Percentiles rank a stretch among this genome's conserved stretches.
Evolutionary conservation across 2,797 vertebrate genomes (phyloP).

Genomic region (Vultur gryphus): DNA sequence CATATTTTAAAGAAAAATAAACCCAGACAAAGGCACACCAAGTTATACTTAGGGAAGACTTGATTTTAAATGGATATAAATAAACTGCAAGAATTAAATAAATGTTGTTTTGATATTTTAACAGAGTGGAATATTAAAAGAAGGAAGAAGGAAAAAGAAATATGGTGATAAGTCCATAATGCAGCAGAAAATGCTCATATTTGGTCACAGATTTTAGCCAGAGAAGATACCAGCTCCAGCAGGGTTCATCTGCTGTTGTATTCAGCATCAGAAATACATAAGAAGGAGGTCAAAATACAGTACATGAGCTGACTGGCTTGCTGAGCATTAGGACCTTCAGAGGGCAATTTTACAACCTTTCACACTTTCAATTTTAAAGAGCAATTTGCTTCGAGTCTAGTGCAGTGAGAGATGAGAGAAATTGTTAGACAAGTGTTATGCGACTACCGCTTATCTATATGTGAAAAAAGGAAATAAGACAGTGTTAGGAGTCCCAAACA

Average conservation of each 20-base stretch:
- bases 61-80: neutral
- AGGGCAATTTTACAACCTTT: neutral
- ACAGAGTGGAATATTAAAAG: neutral
- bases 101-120: neutral
- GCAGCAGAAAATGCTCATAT: neutral
- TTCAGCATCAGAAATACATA: neutral
- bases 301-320: neutral
- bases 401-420: neutral
- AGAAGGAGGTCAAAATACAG: neutral
- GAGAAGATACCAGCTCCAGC: neutral
- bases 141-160: neutral
- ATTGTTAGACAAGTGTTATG: neutral
- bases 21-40: neutral
- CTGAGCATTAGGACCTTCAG: neutral
- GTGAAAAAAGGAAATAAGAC: neutral
- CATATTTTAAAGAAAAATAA: neutral
- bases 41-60: neutral
- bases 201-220: neutral
- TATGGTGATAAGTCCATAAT: fast-evolving
- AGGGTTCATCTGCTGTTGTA: neutral
- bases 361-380: neutral
- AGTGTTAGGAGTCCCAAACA: neutral
- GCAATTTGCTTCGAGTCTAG: neutral
- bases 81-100: neutral
- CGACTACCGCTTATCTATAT: neutral